These are phyloP conservation scores for Mythimna impura DNA, from an alignment of 2,888 invertebrate genomes.

Conservation along the genomic window DNA sequence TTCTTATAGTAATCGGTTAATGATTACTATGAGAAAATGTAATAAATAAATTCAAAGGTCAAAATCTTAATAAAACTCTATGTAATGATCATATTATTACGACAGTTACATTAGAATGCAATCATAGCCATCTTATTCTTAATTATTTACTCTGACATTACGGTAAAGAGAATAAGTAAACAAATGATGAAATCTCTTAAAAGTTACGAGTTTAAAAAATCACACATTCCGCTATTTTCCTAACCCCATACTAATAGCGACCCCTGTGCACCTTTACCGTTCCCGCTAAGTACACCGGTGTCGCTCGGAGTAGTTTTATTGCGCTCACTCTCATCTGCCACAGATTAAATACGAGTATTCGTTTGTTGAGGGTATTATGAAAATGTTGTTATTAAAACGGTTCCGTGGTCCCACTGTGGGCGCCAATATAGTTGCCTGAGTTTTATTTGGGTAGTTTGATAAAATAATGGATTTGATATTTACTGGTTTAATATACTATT, in stretches of 20 bases:
- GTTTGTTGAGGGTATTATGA: constrained; percentile 23
- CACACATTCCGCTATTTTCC: constrained; percentile 2
- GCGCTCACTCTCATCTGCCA: constrained; percentile 38
- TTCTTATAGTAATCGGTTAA: no score
- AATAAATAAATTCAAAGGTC: no score
- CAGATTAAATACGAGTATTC: constrained; percentile 47
- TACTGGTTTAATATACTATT: background rate
- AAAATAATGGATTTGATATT: background rate
- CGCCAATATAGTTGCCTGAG: constrained; percentile 16
- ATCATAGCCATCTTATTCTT: no score
- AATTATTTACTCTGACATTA: no score
- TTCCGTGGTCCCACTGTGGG: constrained; percentile 37
- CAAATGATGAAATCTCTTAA: no score
- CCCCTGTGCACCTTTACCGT: constrained; percentile 57
- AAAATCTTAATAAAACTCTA: no score
- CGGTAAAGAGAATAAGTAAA: no score
- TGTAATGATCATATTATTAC: no score
- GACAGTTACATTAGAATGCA: no score
- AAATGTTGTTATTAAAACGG: constrained; percentile 10
- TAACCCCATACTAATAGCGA: constrained; percentile 54
- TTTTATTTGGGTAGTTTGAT: background rate
- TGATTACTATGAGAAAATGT: no score
- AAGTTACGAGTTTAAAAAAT: background rate
- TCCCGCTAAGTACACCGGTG: constrained; percentile 56
- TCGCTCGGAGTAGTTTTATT: constrained; percentile 60